phyloP scores from a whole-genome alignment of 2,888 invertebrate genomes.

The Scotopteryx bipunctaria region DNA sequence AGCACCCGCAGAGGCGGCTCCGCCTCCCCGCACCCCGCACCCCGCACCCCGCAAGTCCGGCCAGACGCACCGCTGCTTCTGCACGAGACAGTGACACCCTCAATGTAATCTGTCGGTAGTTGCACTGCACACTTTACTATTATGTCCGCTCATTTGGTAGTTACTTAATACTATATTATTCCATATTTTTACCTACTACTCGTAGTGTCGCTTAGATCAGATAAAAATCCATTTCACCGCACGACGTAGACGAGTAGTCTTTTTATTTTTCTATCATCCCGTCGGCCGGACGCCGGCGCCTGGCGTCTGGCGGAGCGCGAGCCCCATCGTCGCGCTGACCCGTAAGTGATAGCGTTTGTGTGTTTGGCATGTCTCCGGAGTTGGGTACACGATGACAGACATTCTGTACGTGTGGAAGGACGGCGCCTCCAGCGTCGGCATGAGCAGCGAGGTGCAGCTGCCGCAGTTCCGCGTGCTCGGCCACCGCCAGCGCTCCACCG shows the following conservation, averaged over 20 bases:
- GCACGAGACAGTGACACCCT: conserved; percentile 87
- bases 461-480: conserved; percentile 97
- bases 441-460: conserved; percentile 95
- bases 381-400: conserved; percentile 96
- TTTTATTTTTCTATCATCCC: conserved; percentile 42
- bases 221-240: conserved; percentile 21
- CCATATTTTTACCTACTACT: neutral
- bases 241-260: conserved; percentile 32
- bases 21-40: conserved; percentile 83
- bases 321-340: conserved; percentile 34
- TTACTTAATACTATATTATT: too few species aligned
- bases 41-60: conserved; percentile 33
- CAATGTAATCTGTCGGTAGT: neutral
- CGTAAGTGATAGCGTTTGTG: conserved; percentile 69
- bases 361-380: conserved; percentile 83
- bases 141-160: too few species aligned
- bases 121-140: too few species aligned
- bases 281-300: conserved; percentile 22
- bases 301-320: conserved; percentile 21
- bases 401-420: conserved; percentile 96
- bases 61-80: conserved; percentile 63
- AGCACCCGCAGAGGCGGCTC: conserved; percentile 34
- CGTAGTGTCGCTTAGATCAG: conserved; percentile 15
- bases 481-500: conserved; percentile 94
- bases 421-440: conserved; percentile 94